These are phyloP conservation scores for Pteromalus puparum DNA, from an alignment of 1,140 invertebrate genomes.

Conservation along the genomic window DNA sequence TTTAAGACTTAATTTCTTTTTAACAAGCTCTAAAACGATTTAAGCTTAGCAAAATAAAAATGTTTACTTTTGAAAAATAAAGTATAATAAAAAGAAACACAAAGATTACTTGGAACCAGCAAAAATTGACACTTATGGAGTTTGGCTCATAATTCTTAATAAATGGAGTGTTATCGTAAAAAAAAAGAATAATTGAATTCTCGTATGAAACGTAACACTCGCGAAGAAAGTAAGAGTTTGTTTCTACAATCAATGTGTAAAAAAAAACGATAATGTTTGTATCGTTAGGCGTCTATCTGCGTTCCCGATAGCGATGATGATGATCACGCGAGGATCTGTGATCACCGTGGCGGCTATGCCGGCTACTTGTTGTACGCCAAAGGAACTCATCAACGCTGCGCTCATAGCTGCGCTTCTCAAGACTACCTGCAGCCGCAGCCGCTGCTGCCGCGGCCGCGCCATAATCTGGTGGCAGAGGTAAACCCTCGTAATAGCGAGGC, in stretches of 20 bases:
- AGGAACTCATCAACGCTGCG: conserved; percentile 93
- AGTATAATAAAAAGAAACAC: neutral
- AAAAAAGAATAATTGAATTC: conserved; percentile 7
- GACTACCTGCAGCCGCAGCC: conserved; percentile 76
- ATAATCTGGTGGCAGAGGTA: conserved; percentile 80
- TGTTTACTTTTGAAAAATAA: too few relatives aligned
- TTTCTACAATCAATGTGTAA: neutral
- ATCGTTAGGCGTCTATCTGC: conserved; percentile 63
- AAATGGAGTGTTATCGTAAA: neutral
- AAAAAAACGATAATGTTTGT: neutral
- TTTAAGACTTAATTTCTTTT: neutral
- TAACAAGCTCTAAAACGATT: too few relatives aligned
- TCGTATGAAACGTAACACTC: neutral
- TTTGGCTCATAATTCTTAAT: neutral
- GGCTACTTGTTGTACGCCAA: conserved; percentile 81
- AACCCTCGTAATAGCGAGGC: conserved; percentile 86
- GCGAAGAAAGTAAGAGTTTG: neutral
- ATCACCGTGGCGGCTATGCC: conserved; percentile 61
- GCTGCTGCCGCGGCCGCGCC: conserved; percentile 75
- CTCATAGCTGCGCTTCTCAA: conserved; percentile 89
- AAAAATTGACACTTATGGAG: neutral
- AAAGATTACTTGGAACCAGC: neutral
- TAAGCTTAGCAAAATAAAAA: too few relatives aligned
- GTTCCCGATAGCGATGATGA: conserved; percentile 72
- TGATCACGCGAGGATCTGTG: conserved; percentile 72